Percentiles rank a stretch among this genome's conserved stretches.
Conservation (phyloP, 2,797 vertebrate genomes). For the Delichon dasypus region DNA sequence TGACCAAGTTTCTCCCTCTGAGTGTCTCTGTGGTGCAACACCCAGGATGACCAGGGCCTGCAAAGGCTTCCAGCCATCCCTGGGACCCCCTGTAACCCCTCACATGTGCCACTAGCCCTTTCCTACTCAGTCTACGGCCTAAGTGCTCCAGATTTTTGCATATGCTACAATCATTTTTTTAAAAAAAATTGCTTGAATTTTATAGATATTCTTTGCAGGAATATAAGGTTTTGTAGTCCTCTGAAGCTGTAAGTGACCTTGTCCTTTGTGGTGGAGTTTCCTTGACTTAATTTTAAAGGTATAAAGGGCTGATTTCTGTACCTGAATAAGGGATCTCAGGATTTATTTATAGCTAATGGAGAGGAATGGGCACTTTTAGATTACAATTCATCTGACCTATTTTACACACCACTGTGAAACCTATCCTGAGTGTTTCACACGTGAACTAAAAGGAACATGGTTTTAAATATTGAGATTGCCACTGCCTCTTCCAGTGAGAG, state of each 20-base stretch:
- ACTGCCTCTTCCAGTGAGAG: neutral
- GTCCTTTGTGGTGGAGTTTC: neutral
- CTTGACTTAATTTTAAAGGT: neutral
- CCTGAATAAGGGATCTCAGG: neutral
- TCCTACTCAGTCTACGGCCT: neutral
- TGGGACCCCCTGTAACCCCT: neutral
- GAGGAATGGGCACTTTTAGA: neutral
- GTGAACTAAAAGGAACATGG: neutral
- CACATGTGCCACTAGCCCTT: neutral
- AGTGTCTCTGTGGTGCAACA: neutral
- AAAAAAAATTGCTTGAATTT: neutral
- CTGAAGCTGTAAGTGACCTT: neutral
- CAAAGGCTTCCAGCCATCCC: neutral
- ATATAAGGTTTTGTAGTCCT: neutral
- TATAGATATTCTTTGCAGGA: neutral
- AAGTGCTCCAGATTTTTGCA: neutral
- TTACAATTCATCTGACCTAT: neutral
- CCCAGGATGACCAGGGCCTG: neutral
- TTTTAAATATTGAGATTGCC: neutral
- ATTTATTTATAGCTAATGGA: neutral
- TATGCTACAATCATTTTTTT: neutral
- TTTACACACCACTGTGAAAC: neutral
- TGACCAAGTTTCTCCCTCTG: neutral
- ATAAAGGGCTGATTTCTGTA: neutral
- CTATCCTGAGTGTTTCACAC: neutral